Base-by-base conservation (phyloP, 2,113 vertebrate species). In the Cryptotis parvus region DNA sequence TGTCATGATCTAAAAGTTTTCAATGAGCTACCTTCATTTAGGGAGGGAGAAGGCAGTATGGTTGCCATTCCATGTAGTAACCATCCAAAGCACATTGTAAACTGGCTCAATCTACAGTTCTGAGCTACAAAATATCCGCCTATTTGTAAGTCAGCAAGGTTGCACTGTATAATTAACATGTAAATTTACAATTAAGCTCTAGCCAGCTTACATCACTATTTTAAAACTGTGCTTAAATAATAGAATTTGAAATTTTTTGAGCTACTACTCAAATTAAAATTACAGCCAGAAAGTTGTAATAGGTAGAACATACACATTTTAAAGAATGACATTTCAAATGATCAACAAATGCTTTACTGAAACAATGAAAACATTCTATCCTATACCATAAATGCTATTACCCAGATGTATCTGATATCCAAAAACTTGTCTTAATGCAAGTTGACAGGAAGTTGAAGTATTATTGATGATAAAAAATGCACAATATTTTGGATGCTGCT, bases 291-390 rank as follows among this genome's bases (percentile, higher is more conserved):
- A 85, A 74, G 22, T 63, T 63, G 15, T 72, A 26, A 63, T 24
- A 61, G 27, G 24, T 91, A 61, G 9, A 69, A 14, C 29, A 49
- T 49, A 37, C 35, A 24, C 33, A 72, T 4, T 68, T 16, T 33
- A 85, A 14, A 77, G 52, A 87, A 91, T 12, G 35, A 73, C 76
- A 31, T 73, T 80, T 14, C 39, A 91, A 82, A 88, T 76, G 45
- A 69, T 9, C 39, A 74, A 90, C 27, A 18, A 41, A 52, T 76
- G 14, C 65, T 90, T 82, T 49, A 39, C 0, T 69, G 63, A 87
- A 92, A 80, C 33, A 84, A 33, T 81, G 70, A 94, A 88, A 93
- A 66, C 35, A 90, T 83, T 70, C 18, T 18, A 12, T 43, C 77
- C 41, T 9, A 65, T 39, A 61, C 8, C 68, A 80, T 66, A 63